Evolutionary conservation across 2,797 vertebrate genomes (phyloP).

Genomic region (Cryptoblepharus egeriae): DNA sequence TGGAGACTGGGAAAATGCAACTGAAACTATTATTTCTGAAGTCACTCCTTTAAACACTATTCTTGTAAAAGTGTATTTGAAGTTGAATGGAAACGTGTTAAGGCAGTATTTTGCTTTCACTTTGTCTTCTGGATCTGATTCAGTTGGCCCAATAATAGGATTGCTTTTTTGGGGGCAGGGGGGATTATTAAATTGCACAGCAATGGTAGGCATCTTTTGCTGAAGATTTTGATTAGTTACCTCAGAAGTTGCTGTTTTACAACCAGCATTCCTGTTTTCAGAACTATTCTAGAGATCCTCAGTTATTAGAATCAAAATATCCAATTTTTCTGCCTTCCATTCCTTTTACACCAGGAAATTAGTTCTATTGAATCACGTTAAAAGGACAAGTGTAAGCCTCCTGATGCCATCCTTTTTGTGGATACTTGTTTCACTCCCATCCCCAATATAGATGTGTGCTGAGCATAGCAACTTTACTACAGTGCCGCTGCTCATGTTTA

Average conservation of each 20-base stretch:
- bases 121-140: background rate
- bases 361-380: background rate
- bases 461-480: background rate
- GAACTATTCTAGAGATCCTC: background rate
- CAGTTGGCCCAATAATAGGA: background rate
- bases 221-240: background rate
- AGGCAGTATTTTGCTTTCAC: background rate
- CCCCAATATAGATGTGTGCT: background rate
- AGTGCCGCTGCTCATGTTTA: background rate
- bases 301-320: background rate
- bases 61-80: background rate
- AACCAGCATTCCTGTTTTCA: background rate
- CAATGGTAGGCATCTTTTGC: background rate
- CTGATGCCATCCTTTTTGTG: background rate
- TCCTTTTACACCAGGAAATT: no score
- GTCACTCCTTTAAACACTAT: background rate
- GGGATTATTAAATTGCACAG: background rate
- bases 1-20: background rate
- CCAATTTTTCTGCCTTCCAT: no score
- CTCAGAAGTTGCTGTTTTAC: background rate
- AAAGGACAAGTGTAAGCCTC: background rate
- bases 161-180: background rate
- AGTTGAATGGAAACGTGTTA: background rate
- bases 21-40: background rate
- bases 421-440: no score